A percentile compares a stretch with the other conserved stretches of the same genome.
Conservation (phyloP, 2,888 invertebrate genomes). For the Acleris cristana region DNA sequence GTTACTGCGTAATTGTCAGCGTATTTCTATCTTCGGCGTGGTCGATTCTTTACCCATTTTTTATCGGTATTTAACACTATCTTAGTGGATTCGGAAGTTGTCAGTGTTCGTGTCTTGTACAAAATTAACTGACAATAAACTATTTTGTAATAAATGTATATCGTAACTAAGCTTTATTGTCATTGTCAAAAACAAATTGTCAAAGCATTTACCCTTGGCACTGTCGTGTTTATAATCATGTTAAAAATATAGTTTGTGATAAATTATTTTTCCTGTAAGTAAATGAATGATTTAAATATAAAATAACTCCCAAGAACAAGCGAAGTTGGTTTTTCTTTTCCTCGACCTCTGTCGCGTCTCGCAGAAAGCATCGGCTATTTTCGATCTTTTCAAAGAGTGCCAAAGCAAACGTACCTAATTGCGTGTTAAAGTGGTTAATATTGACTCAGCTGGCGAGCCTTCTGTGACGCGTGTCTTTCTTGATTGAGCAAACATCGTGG, state of each 20-base stretch:
- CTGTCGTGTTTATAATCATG: conserved; percentile 14
- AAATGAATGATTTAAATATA: conserved; percentile 23
- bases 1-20: neutral
- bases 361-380: neutral
- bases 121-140: conserved; percentile 40
- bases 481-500: conserved; percentile 52
- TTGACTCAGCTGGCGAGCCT: conserved; percentile 52
- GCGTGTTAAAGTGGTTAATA: conserved; percentile 46
- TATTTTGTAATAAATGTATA: conserved; percentile 33
- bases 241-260: conserved; percentile 35
- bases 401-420: conserved; percentile 20
- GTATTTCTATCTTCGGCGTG: neutral
- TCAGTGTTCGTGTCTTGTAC: conserved; percentile 33
- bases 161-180: conserved; percentile 18
- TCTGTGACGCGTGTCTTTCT: conserved; percentile 50
- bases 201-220: conserved; percentile 22
- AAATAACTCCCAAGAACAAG: conserved; percentile 15
- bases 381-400: neutral
- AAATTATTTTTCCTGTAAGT: conserved; percentile 34
- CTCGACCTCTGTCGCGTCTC: neutral
- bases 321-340: neutral
- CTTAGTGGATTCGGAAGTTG: conserved; percentile 22
- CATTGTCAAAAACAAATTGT: conserved; percentile 2
- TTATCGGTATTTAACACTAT: neutral
- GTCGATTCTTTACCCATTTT: neutral